These are phyloP conservation scores for Epirrhoe tristata DNA, from an alignment of 2,888 invertebrate genomes.

Conservation along the genomic window DNA sequence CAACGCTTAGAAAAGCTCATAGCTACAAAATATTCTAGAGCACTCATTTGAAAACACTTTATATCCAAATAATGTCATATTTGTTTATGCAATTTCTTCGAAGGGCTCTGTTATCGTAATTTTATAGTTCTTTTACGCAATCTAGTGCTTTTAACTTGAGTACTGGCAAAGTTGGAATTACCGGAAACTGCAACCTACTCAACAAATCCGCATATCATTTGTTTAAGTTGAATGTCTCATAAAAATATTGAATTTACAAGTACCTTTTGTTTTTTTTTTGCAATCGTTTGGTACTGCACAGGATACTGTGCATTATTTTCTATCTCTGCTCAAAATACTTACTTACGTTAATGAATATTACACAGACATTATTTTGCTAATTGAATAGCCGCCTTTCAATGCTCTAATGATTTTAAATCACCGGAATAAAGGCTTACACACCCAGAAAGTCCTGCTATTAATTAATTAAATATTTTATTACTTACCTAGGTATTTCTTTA, in stretches of 20 bases:
- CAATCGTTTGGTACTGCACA: no score
- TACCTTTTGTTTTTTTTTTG: not conserved
- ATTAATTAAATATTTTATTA: no score
- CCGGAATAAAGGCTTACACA: not conserved
- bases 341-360: no score
- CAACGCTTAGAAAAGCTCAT: no score
- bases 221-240: not conserved
- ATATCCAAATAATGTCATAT: not conserved
- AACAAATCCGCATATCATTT: constrained; percentile 13
- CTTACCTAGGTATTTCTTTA: not conserved
- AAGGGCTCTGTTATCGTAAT: not conserved
- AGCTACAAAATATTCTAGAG: not conserved
- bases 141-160: not conserved
- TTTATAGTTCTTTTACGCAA: constrained; percentile 5
- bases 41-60: not conserved
- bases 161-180: constrained; percentile 5
- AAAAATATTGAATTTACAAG: not conserved
- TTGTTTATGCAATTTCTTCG: not conserved
- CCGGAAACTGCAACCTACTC: constrained; percentile 30
- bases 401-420: not conserved
- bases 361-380: no score
- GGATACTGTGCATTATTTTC: no score
- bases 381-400: not conserved
- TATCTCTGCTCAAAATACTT: no score
- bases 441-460: not conserved